Evolutionary conservation across 1,140 invertebrate species (phyloP).

Genomic region (Drosophila elegans): DNA sequence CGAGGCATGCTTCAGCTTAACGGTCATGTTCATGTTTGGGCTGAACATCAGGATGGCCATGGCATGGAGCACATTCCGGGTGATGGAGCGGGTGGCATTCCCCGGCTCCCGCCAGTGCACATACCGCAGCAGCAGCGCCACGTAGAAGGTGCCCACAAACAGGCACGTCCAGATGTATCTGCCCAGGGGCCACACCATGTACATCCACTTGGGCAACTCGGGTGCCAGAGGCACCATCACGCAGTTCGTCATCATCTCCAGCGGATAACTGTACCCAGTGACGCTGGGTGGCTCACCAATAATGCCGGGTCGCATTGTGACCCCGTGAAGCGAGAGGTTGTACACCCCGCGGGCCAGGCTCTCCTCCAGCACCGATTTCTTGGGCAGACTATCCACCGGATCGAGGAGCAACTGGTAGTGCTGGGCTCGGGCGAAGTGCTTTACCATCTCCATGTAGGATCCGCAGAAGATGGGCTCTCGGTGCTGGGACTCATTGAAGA

Average conservation of each 20-base stretch:
- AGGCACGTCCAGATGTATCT: conserved; percentile 62
- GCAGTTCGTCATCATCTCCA: conserved; percentile 63
- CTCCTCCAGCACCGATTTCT: conserved; percentile 40
- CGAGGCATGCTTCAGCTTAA: conserved; percentile 48
- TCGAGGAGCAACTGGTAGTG: conserved; percentile 52
- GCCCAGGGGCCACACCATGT: conserved; percentile 75
- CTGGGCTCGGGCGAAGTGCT: conserved; percentile 48
- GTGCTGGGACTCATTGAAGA: conserved; percentile 26
- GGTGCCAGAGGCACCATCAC: conserved; percentile 77
- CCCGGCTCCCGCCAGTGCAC: conserved; percentile 45
- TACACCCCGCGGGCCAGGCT: conserved; percentile 40
- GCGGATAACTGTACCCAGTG: conserved; percentile 60
- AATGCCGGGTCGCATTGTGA: conserved; percentile 15
- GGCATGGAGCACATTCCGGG: conserved; percentile 54
- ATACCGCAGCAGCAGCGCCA: conserved; percentile 62
- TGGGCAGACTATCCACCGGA: conserved; percentile 46
- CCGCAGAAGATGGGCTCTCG: conserved; percentile 32
- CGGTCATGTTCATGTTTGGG: conserved; percentile 67
- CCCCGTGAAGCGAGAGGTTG: conserved; percentile 62
- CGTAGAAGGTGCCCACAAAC: conserved; percentile 60
- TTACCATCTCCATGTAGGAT: conserved; percentile 52
- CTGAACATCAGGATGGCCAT: conserved; percentile 67
- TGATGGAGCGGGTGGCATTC: conserved; percentile 23
- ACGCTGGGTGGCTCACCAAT: not conserved
- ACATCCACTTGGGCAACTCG: conserved; percentile 77